Percentiles rank a stretch among this genome's conserved stretches.
Conservation (phyloP, 2,797 vertebrate species). For the Schizothorax lantsangensis region DNA sequence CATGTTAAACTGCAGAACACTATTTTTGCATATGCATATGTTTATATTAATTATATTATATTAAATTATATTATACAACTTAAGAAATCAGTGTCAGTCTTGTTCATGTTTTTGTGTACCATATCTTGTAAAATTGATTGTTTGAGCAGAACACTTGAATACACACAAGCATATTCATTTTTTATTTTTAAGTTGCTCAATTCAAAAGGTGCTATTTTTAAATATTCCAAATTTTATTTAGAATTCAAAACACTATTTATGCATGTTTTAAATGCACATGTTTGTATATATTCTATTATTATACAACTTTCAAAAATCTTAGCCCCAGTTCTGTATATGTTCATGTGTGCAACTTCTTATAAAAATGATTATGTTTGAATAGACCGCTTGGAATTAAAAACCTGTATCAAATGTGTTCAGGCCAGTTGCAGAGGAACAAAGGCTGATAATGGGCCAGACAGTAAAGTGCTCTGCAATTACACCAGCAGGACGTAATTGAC, state of each 20-base stretch:
- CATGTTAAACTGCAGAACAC: background rate
- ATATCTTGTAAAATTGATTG: background rate
- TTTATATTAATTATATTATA: background rate
- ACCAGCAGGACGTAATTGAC: slow-evolving; percentile 29
- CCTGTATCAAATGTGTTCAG: background rate
- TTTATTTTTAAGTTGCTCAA: background rate
- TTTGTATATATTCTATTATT: background rate
- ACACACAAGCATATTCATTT: too few species aligned
- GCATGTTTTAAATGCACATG: background rate
- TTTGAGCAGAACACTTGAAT: background rate
- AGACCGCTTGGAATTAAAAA: background rate
- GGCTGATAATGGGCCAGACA: slow-evolving; percentile 19
- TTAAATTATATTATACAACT: background rate
- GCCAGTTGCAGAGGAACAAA: slow-evolving; percentile 21
- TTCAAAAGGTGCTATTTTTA: background rate
- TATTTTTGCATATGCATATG: background rate
- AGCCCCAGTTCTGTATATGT: background rate
- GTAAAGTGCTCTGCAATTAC: slow-evolving; percentile 33
- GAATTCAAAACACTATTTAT: background rate
- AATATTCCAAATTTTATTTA: background rate
- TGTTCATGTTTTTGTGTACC: background rate
- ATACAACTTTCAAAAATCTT: background rate
- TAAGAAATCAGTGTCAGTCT: background rate
- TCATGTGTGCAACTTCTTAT: background rate
- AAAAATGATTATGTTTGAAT: background rate